Percentiles rank a stretch among this genome's conserved stretches.
phyloP scores from a whole-genome alignment of 2,113 vertebrate species.

The Zonotrichia leucophrys region DNA sequence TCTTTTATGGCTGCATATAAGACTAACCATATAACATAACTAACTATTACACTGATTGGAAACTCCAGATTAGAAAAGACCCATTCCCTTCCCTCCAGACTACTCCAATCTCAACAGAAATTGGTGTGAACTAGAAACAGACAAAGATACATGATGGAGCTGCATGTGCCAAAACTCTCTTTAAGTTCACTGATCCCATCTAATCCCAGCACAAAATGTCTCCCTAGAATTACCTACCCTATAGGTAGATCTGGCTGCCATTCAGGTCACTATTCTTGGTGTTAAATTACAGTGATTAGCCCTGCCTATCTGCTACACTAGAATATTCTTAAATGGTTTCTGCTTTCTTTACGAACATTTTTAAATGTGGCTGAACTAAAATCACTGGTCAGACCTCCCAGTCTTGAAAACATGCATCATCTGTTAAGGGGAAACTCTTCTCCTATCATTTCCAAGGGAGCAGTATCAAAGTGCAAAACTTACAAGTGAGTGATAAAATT shows the following conservation, averaged over 20 bases:
- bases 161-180: neutral
- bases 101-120: neutral
- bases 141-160: neutral
- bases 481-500: neutral
- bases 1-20: neutral
- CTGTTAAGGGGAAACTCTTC: neutral
- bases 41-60: neutral
- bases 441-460: neutral
- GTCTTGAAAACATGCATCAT: neutral
- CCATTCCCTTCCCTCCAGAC: neutral
- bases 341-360: neutral
- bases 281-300: constrained; percentile 45
- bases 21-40: neutral
- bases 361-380: neutral
- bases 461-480: neutral
- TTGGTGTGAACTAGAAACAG: neutral
- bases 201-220: neutral
- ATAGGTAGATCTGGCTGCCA: neutral
- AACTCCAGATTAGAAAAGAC: neutral
- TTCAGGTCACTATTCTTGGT: constrained; percentile 37
- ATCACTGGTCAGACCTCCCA: neutral
- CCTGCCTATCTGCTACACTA: neutral
- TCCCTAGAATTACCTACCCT: neutral
- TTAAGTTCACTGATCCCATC: neutral
- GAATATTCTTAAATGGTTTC: neutral